A percentile compares a stretch with the other conserved stretches of the same genome.
Evolutionary conservation across 2,888 invertebrate genomes (phyloP).

Genomic region (Lepetodrilus schrolli): DNA sequence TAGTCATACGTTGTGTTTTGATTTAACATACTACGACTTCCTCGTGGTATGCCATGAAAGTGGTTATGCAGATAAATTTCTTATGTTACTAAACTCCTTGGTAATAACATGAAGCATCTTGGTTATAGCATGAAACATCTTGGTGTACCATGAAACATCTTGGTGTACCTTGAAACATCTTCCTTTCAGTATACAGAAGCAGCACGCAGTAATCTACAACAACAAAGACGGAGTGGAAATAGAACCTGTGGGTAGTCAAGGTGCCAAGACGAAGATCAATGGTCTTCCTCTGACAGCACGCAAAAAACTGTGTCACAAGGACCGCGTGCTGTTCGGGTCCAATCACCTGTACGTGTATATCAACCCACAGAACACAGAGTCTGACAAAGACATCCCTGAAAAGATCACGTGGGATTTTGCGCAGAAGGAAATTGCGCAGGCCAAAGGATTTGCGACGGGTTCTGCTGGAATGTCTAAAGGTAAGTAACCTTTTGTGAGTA

Average conservation of each 20-base stretch:
- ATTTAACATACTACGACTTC: too few relatives aligned
- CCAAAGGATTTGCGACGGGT: constrained; percentile 74
- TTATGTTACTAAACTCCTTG: too few relatives aligned
- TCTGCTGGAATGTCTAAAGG: constrained; percentile 73
- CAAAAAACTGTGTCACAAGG: constrained; percentile 69
- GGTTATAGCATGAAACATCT: too few relatives aligned
- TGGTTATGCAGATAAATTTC: too few relatives aligned
- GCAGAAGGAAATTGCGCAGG: constrained; percentile 76
- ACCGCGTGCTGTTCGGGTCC: constrained; percentile 75
- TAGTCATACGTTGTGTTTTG: too few relatives aligned
- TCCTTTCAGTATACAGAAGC: constrained; percentile 67
- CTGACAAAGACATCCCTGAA: constrained; percentile 61
- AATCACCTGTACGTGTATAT: constrained; percentile 75
- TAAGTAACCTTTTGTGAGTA: constrained; percentile 45
- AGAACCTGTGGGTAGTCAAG: constrained; percentile 64
- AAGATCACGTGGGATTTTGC: constrained; percentile 75
- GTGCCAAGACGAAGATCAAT: constrained; percentile 75
- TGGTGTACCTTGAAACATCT: too few relatives aligned
- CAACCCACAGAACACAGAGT: constrained; percentile 65
- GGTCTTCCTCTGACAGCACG: constrained; percentile 72
- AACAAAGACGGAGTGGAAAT: constrained; percentile 65
- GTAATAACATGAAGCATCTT: too few relatives aligned
- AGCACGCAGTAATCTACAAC: constrained; percentile 68
- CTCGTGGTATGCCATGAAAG: too few relatives aligned
- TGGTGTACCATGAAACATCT: too few relatives aligned